Percentiles rank a stretch among this genome's conserved stretches.
Conservation (phyloP, 1,140 invertebrate species). For the Bombus confusus region DNA sequence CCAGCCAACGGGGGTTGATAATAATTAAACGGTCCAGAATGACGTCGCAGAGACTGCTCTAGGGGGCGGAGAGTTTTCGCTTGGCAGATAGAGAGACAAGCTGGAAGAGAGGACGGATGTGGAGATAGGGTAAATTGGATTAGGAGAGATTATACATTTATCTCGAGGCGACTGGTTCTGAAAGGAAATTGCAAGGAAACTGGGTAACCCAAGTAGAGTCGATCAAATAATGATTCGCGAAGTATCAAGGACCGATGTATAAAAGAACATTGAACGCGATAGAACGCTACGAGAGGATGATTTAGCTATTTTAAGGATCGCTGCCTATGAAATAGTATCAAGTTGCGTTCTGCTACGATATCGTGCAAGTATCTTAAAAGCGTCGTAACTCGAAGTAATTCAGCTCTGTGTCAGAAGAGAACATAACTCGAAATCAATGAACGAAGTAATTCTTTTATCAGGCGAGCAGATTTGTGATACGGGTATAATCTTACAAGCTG, state of each 20-base stretch:
- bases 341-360: too few species aligned
- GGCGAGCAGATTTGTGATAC: too few species aligned
- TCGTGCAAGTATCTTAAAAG: too few species aligned
- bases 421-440: too few species aligned
- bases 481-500: too few species aligned
- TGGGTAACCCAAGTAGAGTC: neutral
- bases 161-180: neutral
- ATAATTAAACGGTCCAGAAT: slow-evolving; percentile 52
- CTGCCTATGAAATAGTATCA: too few species aligned
- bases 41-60: slow-evolving; percentile 8
- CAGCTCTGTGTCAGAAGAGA: too few species aligned
- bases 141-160: slow-evolving; percentile 17
- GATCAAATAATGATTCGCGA: neutral
- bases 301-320: too few species aligned
- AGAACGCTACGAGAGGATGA: too few species aligned
- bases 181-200: slow-evolving; percentile 7
- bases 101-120: neutral
- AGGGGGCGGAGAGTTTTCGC: neutral
- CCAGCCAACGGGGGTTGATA: slow-evolving; percentile 39
- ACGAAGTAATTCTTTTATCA: neutral
- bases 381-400: too few species aligned
- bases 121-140: slow-evolving; percentile 29
- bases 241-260: neutral
- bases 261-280: neutral
- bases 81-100: neutral